phyloP scores from a whole-genome alignment of 1,140 invertebrate genomes.

The Laodelphax striatellus region DNA sequence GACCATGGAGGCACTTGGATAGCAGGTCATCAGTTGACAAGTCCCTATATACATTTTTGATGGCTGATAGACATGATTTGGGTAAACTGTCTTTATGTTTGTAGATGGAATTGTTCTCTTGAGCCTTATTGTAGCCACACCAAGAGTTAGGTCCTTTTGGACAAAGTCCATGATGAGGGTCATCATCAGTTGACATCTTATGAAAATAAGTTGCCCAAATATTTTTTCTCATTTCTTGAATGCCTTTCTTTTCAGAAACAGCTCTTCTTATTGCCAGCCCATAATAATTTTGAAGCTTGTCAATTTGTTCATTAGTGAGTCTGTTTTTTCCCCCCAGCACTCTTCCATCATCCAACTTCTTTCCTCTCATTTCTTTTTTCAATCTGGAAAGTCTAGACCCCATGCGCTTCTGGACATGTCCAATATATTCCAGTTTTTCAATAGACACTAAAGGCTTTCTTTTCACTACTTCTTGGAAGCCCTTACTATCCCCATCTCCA shows the following conservation, averaged over 20 bases:
- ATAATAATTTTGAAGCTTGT: slow-evolving; percentile 21
- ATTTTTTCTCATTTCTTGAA: slow-evolving; percentile 19
- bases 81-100: slow-evolving; percentile 8
- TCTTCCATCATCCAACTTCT: slow-evolving; percentile 9
- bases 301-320: slow-evolving; percentile 17
- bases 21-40: slow-evolving; percentile 19
- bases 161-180: slow-evolving; percentile 19
- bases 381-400: slow-evolving; percentile 15
- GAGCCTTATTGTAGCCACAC: slow-evolving; percentile 12
- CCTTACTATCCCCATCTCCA: slow-evolving; percentile 20
- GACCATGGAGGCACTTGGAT: slow-evolving; percentile 19
- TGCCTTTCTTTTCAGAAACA: neutral
- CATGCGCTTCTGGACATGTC: slow-evolving; percentile 23
- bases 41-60: slow-evolving; percentile 20
- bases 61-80: slow-evolving; percentile 5
- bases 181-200: slow-evolving; percentile 17
- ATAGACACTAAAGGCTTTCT: slow-evolving; percentile 15
- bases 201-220: slow-evolving; percentile 21
- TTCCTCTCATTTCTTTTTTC: slow-evolving; percentile 9
- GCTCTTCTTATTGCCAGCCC: slow-evolving; percentile 19
- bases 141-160: slow-evolving; percentile 18
- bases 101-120: neutral
- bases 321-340: slow-evolving; percentile 15
- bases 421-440: slow-evolving; percentile 22
- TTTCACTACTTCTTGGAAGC: slow-evolving; percentile 8